Evolutionary conservation across 2,888 invertebrate species (phyloP).

Genomic region (Eupithecia exiguata): DNA sequence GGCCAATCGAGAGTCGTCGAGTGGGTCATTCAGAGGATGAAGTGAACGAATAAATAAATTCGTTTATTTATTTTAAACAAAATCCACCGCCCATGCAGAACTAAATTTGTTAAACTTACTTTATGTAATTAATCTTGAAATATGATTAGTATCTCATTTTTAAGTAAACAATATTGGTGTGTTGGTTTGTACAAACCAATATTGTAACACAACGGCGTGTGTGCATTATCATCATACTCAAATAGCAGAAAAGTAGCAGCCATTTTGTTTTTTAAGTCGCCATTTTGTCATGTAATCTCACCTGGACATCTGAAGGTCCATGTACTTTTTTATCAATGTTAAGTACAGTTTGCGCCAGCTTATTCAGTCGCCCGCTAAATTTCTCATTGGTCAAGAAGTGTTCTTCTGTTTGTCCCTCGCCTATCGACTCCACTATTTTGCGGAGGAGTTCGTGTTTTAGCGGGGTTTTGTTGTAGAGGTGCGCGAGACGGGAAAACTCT

Average conservation of each 20-base stretch:
- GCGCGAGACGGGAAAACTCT: constrained; percentile 79
- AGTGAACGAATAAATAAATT: not conserved
- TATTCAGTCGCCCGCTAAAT: constrained; percentile 57
- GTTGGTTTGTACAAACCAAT: no score
- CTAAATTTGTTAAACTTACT: no score
- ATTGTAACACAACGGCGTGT: no score
- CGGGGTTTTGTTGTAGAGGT: constrained; percentile 85
- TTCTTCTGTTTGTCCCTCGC: constrained; percentile 67
- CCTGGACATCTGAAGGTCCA: constrained; percentile 72
- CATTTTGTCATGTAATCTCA: constrained; percentile 38
- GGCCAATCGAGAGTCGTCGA: not conserved
- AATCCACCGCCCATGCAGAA: no score
- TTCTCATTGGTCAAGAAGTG: constrained; percentile 63
- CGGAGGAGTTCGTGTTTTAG: constrained; percentile 85
- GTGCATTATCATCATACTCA: no score
- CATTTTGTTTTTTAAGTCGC: not conserved
- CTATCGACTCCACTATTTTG: constrained; percentile 61
- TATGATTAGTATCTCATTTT: no score
- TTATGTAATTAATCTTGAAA: no score
- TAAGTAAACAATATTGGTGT: no score
- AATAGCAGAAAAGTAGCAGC: not conserved
- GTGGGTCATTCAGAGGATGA: not conserved
- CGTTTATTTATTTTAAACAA: not conserved
- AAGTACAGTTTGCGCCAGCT: constrained; percentile 63
- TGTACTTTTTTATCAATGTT: constrained; percentile 67